phyloP scores from a whole-genome alignment of 2,113 vertebrate genomes.

The Cheirogaleus medius region DNA sequence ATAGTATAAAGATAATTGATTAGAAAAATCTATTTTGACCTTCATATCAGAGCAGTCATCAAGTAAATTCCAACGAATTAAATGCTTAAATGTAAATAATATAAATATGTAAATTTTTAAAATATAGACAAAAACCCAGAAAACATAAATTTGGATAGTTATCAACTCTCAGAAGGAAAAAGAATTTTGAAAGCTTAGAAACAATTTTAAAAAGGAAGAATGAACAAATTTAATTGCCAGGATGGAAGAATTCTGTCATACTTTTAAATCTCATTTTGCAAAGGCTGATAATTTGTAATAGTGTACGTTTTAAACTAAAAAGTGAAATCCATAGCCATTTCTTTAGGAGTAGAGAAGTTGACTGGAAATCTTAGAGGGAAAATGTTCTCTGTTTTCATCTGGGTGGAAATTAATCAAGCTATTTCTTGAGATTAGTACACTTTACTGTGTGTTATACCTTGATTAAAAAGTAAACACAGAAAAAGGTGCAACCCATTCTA shows the following conservation, averaged over 20 bases:
- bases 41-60: neutral
- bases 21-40: neutral
- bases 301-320: neutral
- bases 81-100: neutral
- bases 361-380: neutral
- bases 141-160: neutral
- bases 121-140: neutral
- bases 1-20: neutral
- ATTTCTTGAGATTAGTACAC: neutral
- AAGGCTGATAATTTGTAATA: neutral
- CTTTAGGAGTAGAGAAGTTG: neutral
- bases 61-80: neutral
- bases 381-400: neutral
- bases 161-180: constrained; percentile 9
- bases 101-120: neutral
- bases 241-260: neutral
- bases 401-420: neutral
- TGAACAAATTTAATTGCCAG: neutral
- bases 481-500: neutral
- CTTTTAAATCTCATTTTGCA: constrained; percentile 30
- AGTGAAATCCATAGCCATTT: neutral
- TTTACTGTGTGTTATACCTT: neutral
- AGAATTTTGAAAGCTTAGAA: neutral
- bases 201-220: neutral
- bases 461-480: neutral